phyloP scores from a whole-genome alignment of 2,888 invertebrate genomes.

The Epistrophella euchroma region DNA sequence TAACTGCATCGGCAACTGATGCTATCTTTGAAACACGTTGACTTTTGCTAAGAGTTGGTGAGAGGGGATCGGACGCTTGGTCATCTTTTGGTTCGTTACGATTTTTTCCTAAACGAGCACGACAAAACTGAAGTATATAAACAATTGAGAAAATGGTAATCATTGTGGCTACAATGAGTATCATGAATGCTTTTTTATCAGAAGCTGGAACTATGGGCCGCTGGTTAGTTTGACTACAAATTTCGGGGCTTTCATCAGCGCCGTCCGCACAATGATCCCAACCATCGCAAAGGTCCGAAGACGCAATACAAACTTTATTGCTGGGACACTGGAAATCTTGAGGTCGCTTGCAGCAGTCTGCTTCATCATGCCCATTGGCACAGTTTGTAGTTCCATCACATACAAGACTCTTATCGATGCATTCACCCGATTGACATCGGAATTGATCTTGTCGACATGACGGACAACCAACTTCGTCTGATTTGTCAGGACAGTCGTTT shows the following conservation, averaged over 20 bases:
- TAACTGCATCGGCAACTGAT: constrained; percentile 85
- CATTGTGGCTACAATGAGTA: constrained; percentile 85
- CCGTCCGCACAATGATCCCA: constrained; percentile 92
- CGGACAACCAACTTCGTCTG: constrained; percentile 91
- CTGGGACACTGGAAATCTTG: constrained; percentile 89
- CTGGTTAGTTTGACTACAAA: constrained; percentile 84
- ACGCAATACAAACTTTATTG: constrained; percentile 89
- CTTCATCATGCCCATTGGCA: constrained; percentile 88
- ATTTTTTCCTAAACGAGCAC: constrained; percentile 84
- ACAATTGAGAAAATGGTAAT: constrained; percentile 85
- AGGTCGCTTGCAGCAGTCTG: constrained; percentile 87
- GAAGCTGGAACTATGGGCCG: constrained; percentile 84
- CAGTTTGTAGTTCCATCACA: constrained; percentile 89
- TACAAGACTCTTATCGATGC: constrained; percentile 86
- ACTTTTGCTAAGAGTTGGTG: constrained; percentile 84
- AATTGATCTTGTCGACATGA: constrained; percentile 90
- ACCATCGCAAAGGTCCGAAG: constrained; percentile 89
- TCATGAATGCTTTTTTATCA: constrained; percentile 85
- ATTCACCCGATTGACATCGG: constrained; percentile 85
- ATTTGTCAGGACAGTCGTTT: constrained; percentile 92
- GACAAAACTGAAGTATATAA: constrained; percentile 85
- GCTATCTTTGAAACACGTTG: constrained; percentile 83
- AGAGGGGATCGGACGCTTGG: constrained; percentile 88
- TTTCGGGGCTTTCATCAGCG: constrained; percentile 89
- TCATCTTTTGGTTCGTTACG: constrained; percentile 86